Base-by-base conservation (phyloP, 1,140 invertebrate species). In the Papilio glaucus region DNA sequence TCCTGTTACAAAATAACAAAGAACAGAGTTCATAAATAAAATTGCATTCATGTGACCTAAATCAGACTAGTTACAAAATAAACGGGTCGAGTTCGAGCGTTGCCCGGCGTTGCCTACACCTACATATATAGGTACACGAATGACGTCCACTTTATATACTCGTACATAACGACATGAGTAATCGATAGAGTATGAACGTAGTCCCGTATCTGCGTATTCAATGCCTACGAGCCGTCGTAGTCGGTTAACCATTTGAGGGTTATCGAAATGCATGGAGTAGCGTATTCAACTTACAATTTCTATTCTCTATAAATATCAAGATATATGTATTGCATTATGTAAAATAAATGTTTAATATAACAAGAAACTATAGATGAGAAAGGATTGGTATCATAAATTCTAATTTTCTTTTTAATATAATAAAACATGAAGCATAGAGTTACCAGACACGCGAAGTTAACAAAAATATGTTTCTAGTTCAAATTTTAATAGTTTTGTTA, bases 121-220 rank as follows among this genome's bases (percentile, higher is more conserved):
- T n/a, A 53, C 10, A 26, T 72, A 78, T 39, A 70, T 79, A 81
- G 73, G 71, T 79, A 76, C 65, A 57, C 42, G 76, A 75, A 72
- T 78, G 73, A 77, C 85, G 80, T 80, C 81, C 84, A 81, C 70
- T 82, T 69, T 80, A 86, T 75, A 85, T 82, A 80, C 61, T 61
- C 60, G 67, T 69, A 77, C 68, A 76, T 60, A 75, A 72, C 76
- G 77, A 80, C 85, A 81, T 77, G 77, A 85, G 85, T 76, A 88
- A 90, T 90, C 88, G 83, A 90, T 90, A 90, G 85, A 86, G 78
- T 82, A 83, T 77, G 80, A 82, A 86, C 73, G 78, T 84, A 86
- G 69, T 39, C 45, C 29, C 42, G 37, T 39, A 12, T 37, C 41
- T 53, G 53, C 21, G 63, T 65, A 33, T 45, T 39, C 63, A 42